Evolutionary conservation across 2,888 invertebrate genomes (phyloP), one percentile per base, ranked within the genome.

Genomic region (Aspidiotus rigidus): DNA sequence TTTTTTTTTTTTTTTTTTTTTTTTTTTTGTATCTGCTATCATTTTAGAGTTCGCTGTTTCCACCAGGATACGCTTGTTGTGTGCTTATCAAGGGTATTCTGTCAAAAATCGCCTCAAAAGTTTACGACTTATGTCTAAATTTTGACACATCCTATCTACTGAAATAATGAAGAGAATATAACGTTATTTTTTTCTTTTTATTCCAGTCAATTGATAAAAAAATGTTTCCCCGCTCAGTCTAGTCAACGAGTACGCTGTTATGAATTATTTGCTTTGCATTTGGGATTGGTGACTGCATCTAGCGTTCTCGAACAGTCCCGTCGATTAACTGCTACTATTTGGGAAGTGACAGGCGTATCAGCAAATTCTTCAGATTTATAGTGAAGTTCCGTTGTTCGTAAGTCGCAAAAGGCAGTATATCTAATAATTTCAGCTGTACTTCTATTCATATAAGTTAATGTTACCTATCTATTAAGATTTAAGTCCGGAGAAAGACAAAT

Each of bases 231-330:
- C 3, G 86, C 86, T 76, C 77, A 80, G 71, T 76, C 83, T 0
- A 77, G 81, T 0, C 81, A 79, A 44, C 87, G 86, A 78, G 82
- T 88, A n/a, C 80, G 84, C 71, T 86, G 87, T 74, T 87, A 84
- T 72, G 93, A 93, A 79, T 79, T 93, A 72, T 88, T 86, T 74
- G 91, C 90, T 77, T 84, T 93, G 41, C 93, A 93, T 79, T 80
- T 92, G 71, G 92, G 92, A 0, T 78, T 92, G 66, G 86, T 89
- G 1, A 90, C 92, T 0, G 85, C 91, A 0, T 85, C 89, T 2
- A 88, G 89, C 69, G 90, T 93, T 0, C 83, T 92, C 72, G 90
- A 92, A 76, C 93, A 93, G 76, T 87, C 89, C 7, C 82, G 91
- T 62, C 83, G 91, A 70, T 80, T 93, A 7, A 89, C 90, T 7